Base-by-base conservation (phyloP, 2,113 vertebrate species). In the Pyrgilauda ruficollis region DNA sequence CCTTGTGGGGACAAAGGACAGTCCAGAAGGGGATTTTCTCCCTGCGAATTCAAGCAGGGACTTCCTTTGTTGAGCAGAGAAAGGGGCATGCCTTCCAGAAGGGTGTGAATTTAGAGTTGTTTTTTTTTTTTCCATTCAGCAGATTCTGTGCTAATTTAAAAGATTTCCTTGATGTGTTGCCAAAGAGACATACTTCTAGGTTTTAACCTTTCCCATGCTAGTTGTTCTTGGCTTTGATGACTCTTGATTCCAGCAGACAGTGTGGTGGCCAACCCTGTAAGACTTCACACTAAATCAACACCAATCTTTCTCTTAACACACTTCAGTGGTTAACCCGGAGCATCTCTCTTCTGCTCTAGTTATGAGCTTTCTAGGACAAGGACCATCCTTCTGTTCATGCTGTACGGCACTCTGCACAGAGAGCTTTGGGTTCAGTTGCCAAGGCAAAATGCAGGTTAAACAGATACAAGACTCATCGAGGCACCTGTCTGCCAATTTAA, bases 351-450 rank as follows among this genome's bases (percentile, higher is more conserved):
- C 47, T 72, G 37, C 27, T 58, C 24, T 16, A 72, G 12, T 67
- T 83, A 62, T 15, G 17, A 66, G 28, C 18, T 77, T 82, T 63
- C 46, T 39, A 69, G 23, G 35, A 75, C 12, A n/a, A 63, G n/a
- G 16, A 52, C 18, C 10, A 55, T 20, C 10, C n/a, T 73, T 80
- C 46, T 44, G 2, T 28, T 66, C 18, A 5, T 20, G 22, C 20
- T 76, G 2, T 12, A 27, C 44, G 15, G 4, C 31, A 41, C 4
- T 24, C 21, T 74, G 9, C 27, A 31, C 3, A 27, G 27, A 58
- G n/a, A 23, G 10, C 13, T 74, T 56, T 0, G 0, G 2, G 11
- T 46, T 62, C 11, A 50, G 0, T 7, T 74, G 18, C 20, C 27
- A 56, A 4, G 43, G 7, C 24, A 33, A 61, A 81, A 49, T 10